Evolutionary conservation across 2,888 invertebrate species (phyloP), one percentile per base, ranked within the genome.

Genomic region (Hylaea fasciaria): DNA sequence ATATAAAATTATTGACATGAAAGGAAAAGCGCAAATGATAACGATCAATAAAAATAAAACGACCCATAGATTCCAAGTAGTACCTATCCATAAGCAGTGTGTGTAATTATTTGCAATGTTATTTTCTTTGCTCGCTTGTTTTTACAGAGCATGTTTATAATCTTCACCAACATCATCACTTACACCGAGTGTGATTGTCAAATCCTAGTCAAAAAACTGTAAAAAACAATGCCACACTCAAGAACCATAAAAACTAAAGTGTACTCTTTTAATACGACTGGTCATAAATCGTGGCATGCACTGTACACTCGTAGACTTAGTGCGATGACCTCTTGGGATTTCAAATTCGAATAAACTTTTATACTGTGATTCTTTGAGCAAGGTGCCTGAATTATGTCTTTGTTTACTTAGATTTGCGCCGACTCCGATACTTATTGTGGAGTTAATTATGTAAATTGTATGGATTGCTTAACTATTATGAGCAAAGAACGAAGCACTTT

Each of bases 361-460:
- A 7, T 10, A 40, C 7, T 49, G 43, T 28, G 37, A 9, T 37
- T 37, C 39, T 22, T 45, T 29, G 11, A 57, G 29, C 16, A 32
- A 44, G 44, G 56, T 49, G 28, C 28, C 17, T 48, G 12, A 57
- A 57, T 50, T 50, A 57, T 44, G 49, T 29, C 12, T 50, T 29
- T 16, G 39, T 46, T 29, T 50, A 45, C 50, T 57, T 57, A 50
- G 29, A 45, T 45, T 14, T n/a, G 32, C 9, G 16, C 14, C 8
- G 37, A 49, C 44, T 49, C 11, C 41, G 14, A 39, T 44, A 56
- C 39, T 50, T 13, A 50, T 50, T 57, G 39, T 17, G 16, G 22
- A 49, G 35, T 37, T 22, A 13, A 0, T 41, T 44, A 44, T 50
- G 37, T 45, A 28, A 2, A 12, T 40, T 40, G 5, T 4, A 4